These are phyloP conservation scores for Cyprinodon tularosa DNA, from an alignment of 2,113 vertebrate species.

Conservation along the genomic window DNA sequence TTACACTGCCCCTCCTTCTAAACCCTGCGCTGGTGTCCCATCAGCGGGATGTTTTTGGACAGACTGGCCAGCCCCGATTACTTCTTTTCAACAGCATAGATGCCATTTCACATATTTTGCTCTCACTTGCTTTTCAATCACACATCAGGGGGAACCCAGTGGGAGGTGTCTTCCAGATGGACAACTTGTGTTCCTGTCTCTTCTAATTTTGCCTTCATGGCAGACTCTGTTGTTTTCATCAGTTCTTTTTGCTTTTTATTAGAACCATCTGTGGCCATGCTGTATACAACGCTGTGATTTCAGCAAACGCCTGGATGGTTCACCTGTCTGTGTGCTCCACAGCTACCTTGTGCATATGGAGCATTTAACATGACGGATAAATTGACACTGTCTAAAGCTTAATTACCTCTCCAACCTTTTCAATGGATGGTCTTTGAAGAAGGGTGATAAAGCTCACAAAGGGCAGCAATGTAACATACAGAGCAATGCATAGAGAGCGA, in stretches of 20 bases:
- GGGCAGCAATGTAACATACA: neutral
- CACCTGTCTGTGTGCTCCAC: neutral
- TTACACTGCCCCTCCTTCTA: neutral
- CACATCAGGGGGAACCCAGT: neutral
- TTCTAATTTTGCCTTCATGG: neutral
- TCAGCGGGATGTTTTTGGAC: neutral
- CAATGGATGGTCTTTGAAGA: neutral
- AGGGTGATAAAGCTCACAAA: neutral
- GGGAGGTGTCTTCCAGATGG: neutral
- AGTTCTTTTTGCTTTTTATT: neutral
- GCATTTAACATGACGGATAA: neutral
- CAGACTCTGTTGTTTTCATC: neutral
- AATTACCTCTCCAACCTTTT: neutral
- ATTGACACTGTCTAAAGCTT: neutral
- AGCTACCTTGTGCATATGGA: neutral
- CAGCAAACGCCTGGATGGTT: neutral
- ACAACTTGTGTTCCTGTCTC: neutral
- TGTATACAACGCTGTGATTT: neutral
- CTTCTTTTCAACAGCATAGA: neutral
- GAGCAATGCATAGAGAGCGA: neutral
- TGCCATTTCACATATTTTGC: neutral
- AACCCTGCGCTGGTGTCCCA: neutral
- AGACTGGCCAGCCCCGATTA: neutral
- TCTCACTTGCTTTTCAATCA: neutral
- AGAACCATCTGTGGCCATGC: neutral